Percentiles rank a stretch among this genome's conserved stretches.
Conservation (phyloP, 2,888 invertebrate species). For the Hemicrepidius hirtus region DNA sequence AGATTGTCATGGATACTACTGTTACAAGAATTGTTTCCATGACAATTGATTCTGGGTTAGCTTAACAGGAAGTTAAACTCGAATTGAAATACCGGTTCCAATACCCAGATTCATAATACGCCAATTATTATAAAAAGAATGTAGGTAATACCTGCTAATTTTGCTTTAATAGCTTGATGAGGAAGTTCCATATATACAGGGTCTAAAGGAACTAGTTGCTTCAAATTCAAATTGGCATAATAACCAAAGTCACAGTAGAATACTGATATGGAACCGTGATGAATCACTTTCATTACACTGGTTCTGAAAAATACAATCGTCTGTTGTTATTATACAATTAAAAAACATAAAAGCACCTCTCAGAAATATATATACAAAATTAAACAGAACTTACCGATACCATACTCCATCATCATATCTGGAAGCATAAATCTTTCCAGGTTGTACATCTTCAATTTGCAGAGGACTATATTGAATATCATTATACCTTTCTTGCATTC, state of each 20-base stretch:
- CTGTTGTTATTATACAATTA: no score
- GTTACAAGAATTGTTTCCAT: no score
- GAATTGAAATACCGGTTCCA: no score
- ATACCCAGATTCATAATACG: no score
- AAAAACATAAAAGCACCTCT: no score
- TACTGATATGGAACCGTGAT: constrained; percentile 75
- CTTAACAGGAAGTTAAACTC: no score
- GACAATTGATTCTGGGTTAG: no score
- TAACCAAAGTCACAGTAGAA: constrained; percentile 81
- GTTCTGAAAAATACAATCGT: constrained; percentile 68
- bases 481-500: constrained; percentile 78
- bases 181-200: constrained; percentile 76
- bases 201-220: constrained; percentile 75
- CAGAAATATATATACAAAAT: background rate
- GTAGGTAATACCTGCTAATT: constrained; percentile 75
- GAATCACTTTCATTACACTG: constrained; percentile 74
- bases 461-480: constrained; percentile 73
- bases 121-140: no score
- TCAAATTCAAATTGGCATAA: constrained; percentile 75
- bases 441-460: constrained; percentile 64
- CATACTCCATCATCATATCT: constrained; percentile 80
- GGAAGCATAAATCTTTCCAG: constrained; percentile 82
- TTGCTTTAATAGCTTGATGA: constrained; percentile 80
- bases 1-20: no score
- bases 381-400: constrained; percentile 81